Percentiles rank a stretch among this genome's conserved stretches.
Evolutionary conservation across 2,113 vertebrate genomes (phyloP).

Genomic region (Columba janthina): DNA sequence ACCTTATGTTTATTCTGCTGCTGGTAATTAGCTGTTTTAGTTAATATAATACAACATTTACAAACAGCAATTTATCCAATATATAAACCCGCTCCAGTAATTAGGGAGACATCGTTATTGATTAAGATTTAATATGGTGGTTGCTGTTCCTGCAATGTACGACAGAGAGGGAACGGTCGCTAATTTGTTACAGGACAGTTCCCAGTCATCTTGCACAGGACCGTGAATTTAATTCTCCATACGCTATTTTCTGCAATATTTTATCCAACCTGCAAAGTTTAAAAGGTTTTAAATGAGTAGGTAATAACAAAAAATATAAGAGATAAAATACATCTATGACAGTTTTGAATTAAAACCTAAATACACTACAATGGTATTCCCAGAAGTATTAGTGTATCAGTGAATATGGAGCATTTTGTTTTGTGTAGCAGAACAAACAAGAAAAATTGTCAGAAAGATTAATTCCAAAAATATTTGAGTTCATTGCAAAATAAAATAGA

Average conservation of each 20-base stretch:
- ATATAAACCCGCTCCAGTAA: conserved; percentile 68
- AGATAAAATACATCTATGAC: neutral
- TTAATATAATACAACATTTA: conserved; percentile 76
- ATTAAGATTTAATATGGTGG: conserved; percentile 75
- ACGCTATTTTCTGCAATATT: neutral
- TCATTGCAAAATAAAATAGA: neutral
- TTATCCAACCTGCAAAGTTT: neutral
- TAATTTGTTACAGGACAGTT: conserved; percentile 65
- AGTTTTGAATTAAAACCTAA: neutral
- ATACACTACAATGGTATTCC: neutral
- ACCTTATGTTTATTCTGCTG: conserved; percentile 69
- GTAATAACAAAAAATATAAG: neutral
- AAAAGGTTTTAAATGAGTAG: neutral
- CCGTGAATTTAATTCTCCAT: conserved; percentile 11
- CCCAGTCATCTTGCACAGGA: conserved; percentile 18
- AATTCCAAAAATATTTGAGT: neutral
- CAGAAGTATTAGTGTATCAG: fast-evolving
- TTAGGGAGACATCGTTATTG: conserved; percentile 74
- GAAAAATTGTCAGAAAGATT: neutral
- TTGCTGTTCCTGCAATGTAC: conserved; percentile 37
- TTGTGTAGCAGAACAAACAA: neutral
- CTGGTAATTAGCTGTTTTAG: conserved; percentile 73
- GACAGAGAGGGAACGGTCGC: conserved; percentile 22
- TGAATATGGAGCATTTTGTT: neutral
- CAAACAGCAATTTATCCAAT: conserved; percentile 72